phyloP scores from a whole-genome alignment of 2,888 invertebrate species.

The Eupithecia exiguata region DNA sequence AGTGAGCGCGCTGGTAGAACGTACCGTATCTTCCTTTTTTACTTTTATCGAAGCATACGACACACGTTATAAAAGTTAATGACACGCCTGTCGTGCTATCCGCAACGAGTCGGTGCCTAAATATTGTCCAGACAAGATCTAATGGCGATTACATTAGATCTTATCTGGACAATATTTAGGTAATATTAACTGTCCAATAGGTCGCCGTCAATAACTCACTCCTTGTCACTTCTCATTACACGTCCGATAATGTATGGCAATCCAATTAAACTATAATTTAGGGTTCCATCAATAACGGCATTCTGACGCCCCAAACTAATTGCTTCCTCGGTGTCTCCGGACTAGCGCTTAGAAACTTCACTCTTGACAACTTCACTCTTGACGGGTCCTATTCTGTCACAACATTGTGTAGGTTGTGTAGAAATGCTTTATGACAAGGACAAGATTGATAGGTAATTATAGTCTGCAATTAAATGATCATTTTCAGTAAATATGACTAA shows the following conservation, averaged over 20 bases:
- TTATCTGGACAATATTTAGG: not conserved
- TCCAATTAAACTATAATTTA: constrained; percentile 35
- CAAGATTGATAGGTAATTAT: not conserved
- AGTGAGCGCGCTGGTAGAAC: too few relatives aligned
- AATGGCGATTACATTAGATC: not conserved
- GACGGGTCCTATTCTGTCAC: not conserved
- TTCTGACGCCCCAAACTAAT: constrained; percentile 24
- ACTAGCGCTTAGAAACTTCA: not conserved
- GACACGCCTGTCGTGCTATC: too few relatives aligned
- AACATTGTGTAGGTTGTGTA: not conserved
- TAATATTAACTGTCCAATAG: constrained; percentile 9
- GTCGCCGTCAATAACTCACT: constrained; percentile 21
- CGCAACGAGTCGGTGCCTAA: too few relatives aligned
- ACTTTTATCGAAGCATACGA: too few relatives aligned
- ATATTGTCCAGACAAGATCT: too few relatives aligned
- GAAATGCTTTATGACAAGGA: not conserved
- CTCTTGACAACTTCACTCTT: not conserved
- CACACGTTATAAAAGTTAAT: too few relatives aligned
- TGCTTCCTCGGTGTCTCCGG: constrained; percentile 20
- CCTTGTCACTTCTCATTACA: constrained; percentile 23
- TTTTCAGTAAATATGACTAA: not conserved
- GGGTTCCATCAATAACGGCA: constrained; percentile 32
- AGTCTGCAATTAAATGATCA: too few relatives aligned
- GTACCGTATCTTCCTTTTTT: too few relatives aligned
- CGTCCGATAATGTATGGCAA: constrained; percentile 24